phyloP scores from a whole-genome alignment of 1,140 invertebrate genomes.

The Chionoecetes opilio region DNA sequence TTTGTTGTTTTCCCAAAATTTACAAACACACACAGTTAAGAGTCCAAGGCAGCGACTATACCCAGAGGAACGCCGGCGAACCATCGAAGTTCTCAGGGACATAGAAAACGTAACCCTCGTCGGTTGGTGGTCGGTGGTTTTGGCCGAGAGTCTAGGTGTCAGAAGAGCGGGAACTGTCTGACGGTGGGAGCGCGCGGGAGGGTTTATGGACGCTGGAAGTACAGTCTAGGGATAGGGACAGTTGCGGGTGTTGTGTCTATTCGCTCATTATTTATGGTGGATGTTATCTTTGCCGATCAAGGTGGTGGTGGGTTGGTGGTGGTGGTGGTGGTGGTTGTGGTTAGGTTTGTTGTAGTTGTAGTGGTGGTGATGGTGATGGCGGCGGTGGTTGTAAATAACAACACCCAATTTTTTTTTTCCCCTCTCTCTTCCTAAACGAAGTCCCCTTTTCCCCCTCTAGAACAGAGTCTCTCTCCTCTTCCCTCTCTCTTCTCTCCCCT shows the following conservation, averaged over 20 bases:
- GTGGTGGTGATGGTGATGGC: not conserved
- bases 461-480: too few relatives aligned
- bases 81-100: not conserved
- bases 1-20: too few relatives aligned
- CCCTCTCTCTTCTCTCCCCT: too few relatives aligned
- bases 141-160: not conserved
- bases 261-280: constrained; percentile 72
- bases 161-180: not conserved
- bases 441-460: too few relatives aligned
- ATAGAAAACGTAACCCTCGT: not conserved
- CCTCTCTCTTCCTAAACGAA: too few relatives aligned
- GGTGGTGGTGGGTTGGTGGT: not conserved
- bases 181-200: not conserved
- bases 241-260: constrained; percentile 65
- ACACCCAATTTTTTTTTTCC: too few relatives aligned
- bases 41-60: constrained; percentile 34
- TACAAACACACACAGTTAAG: constrained; percentile 49
- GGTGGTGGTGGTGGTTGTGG: not conserved
- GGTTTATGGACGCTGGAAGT: not conserved
- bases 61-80: constrained; percentile 34
- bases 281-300: constrained; percentile 67
- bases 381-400: not conserved
- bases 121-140: not conserved
- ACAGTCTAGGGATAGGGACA: not conserved
- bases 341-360: not conserved